Evolutionary conservation across 1,140 invertebrate genomes (phyloP), one percentile per base, ranked within the genome.

Genomic region (Reticulitermes speratus): DNA sequence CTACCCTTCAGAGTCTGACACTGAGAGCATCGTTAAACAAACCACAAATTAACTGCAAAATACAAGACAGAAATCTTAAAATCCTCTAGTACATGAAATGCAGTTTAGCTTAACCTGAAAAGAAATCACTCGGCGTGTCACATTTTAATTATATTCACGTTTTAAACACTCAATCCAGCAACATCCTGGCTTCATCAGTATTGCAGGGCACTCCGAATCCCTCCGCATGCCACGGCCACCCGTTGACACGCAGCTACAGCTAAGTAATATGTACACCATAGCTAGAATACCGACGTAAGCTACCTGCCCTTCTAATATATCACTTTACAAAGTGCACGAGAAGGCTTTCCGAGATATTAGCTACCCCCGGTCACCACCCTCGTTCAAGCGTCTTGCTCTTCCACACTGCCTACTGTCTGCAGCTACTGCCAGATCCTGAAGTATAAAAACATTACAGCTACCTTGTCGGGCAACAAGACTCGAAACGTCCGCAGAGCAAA

Each of bases 321-420:
- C 83, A 84, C 83, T 84, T 84, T 84, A 52, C 83, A 84, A 84
- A 84, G 83, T 84, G 83, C 83, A 84, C 83, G 83, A 52, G 83
- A 84, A 84, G 48, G 83, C 83, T 84, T 84, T 84, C 83, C 83
- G 23, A 52, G 48, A 84, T 84, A 84, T 84, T 84, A 84, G 83
- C 48, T 59, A 25, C 52, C 83, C 59, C 25, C 25, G 65, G 65
- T 75, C 52, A 55, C 52, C 52, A 19, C 52, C 52, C 14, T 55
- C 14, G 52, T 21, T 55, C 52, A 55, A 55, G 52, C 5, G 8
- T 55, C 52, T 21, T 55, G 52, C 19, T 75, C 65, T 6, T 75
- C 19, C 65, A 30, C 65, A 75, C 65, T 75, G 65, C 65, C 65
- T 75, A 75, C 65, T 75, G n/a, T 55, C 65, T 25, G 16, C 65